These are phyloP conservation scores for Isoperla grammatica DNA, from an alignment of 2,888 invertebrate species.

Conservation along the genomic window DNA sequence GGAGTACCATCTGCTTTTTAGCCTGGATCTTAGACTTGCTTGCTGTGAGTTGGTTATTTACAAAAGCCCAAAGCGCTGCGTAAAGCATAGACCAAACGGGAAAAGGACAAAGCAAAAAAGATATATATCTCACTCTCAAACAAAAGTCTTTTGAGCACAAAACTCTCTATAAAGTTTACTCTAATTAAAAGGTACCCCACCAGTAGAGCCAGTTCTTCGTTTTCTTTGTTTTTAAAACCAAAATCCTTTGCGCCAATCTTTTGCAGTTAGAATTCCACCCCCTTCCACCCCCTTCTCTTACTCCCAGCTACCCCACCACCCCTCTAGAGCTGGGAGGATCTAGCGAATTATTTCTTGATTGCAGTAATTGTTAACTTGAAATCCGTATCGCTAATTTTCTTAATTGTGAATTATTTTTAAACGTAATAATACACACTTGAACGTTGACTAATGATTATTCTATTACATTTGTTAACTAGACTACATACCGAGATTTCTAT, in stretches of 20 bases:
- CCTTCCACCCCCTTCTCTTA: constrained; percentile 11
- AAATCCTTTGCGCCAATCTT: constrained; percentile 30
- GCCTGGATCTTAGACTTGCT: constrained; percentile 11
- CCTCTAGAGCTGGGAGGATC: constrained; percentile 6
- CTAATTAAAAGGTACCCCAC: constrained; percentile 30
- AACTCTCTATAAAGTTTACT: constrained; percentile 23
- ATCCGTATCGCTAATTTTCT: background rate
- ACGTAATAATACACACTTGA: too few relatives aligned
- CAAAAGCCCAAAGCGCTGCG: constrained; percentile 8
- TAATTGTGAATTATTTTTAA: too few relatives aligned
- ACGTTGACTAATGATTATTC: too few relatives aligned
- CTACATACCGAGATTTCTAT: too few relatives aligned
- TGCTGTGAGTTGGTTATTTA: constrained; percentile 14
- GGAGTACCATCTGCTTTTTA: constrained; percentile 17
- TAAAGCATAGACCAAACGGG: constrained; percentile 13
- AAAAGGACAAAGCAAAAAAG: constrained; percentile 17
- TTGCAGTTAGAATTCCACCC: constrained; percentile 5
- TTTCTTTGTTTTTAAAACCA: constrained; percentile 29
- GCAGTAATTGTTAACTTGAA: constrained; percentile 15
- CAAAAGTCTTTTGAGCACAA: constrained; percentile 16
- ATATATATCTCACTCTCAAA: constrained; percentile 14
- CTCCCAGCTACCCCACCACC: constrained; percentile 9
- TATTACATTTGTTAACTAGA: too few relatives aligned
- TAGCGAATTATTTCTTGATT: constrained; percentile 17
- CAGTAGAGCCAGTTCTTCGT: constrained; percentile 9